phyloP scores from a whole-genome alignment of 92 coral and sea anemone species.

The Epizoanthus rinbou region DNA sequence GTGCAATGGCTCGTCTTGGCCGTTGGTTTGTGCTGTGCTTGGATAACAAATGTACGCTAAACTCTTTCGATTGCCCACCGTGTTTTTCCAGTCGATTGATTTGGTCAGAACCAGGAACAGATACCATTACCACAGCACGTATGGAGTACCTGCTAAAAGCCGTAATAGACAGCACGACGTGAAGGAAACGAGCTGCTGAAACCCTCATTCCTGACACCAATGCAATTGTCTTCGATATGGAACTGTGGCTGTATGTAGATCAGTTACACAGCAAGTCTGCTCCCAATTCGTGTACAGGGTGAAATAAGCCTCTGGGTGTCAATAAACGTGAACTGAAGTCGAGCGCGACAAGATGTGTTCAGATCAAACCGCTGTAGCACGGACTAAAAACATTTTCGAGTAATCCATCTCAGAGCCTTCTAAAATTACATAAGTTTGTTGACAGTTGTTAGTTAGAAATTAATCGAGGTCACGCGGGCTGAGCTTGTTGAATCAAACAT shows the following conservation, averaged over 20 bases:
- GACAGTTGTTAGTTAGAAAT: conserved; percentile 30
- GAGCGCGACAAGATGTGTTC: too few relatives aligned
- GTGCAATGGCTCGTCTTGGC: conserved; percentile 11
- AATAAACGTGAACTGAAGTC: too few relatives aligned
- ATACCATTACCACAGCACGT: background rate
- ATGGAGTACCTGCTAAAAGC: background rate
- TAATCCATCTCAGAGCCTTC: background rate
- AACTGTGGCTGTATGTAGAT: too few relatives aligned
- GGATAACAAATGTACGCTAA: background rate
- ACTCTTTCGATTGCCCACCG: background rate
- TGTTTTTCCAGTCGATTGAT: background rate
- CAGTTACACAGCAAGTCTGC: too few relatives aligned
- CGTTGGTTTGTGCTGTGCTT: background rate
- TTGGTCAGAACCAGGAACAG: conserved; percentile 1
- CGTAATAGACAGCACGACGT: background rate
- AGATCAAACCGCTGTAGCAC: background rate
- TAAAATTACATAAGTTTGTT: conserved; percentile 34
- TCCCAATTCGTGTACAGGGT: too few relatives aligned
- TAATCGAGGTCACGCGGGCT: conserved; percentile 37
- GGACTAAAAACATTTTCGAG: background rate
- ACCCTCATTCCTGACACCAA: too few relatives aligned
- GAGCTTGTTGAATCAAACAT: background rate
- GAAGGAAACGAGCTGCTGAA: conserved; percentile 8
- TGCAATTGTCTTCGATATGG: too few relatives aligned
- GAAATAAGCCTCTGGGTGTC: too few relatives aligned